Evolutionary conservation across 2,113 vertebrate species (phyloP).

Genomic region (Phyllostomus hastatus): DNA sequence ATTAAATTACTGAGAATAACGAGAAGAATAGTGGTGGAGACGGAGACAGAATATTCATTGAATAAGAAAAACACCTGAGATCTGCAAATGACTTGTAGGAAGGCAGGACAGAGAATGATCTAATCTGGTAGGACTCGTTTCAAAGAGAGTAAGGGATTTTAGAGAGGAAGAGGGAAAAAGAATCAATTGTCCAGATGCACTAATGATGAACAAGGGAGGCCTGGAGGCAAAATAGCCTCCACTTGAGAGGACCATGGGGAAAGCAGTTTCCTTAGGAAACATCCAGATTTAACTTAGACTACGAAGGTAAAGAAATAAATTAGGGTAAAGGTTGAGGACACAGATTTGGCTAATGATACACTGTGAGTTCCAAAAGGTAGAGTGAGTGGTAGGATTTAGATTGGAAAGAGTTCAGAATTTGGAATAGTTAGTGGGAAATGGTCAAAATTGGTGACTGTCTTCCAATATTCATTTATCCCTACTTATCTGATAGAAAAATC

Average conservation of each 20-base stretch:
- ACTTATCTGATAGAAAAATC: not conserved
- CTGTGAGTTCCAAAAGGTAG: not conserved
- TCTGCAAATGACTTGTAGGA: not conserved
- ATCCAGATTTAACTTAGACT: not conserved
- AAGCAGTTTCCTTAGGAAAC: not conserved
- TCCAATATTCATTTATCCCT: not conserved
- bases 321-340: not conserved
- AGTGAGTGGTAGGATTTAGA: not conserved
- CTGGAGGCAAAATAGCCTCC: not conserved
- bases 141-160: not conserved
- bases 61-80: not conserved
- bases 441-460: not conserved
- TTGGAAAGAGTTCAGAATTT: not conserved
- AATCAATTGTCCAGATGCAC: not conserved
- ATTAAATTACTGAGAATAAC: not conserved
- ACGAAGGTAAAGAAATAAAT: not conserved
- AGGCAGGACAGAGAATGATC: not conserved
- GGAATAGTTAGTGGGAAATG: not conserved
- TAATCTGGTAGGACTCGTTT: not conserved
- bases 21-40: not conserved
- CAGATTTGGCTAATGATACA: not conserved
- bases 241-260: not conserved
- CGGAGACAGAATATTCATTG: not conserved
- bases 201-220: not conserved
- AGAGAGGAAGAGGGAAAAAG: not conserved